phyloP scores from a whole-genome alignment of 2,113 vertebrate species.

The Ia io region DNA sequence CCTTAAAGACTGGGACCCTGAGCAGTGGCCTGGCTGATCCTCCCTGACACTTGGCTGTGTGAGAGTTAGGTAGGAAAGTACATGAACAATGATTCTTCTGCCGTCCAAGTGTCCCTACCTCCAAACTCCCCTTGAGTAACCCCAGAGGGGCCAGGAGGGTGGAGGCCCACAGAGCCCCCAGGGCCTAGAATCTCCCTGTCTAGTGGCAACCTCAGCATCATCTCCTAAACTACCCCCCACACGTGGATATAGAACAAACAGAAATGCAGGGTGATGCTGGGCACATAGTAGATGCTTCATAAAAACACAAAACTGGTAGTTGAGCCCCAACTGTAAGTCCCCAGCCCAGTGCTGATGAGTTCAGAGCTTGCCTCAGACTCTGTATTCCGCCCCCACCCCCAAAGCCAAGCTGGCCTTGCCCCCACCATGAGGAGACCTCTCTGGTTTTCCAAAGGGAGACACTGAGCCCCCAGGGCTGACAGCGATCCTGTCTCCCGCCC shows the following conservation, averaged over 20 bases:
- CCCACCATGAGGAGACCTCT: neutral
- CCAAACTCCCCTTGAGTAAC: neutral
- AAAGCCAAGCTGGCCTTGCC: neutral
- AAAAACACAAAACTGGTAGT: neutral
- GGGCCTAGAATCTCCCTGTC: neutral
- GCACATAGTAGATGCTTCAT: conserved; percentile 22
- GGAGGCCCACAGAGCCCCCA: neutral
- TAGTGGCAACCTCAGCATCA: neutral
- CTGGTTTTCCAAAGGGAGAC: conserved; percentile 43
- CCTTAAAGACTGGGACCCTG: neutral
- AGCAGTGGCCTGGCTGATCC: neutral
- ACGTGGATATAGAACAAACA: neutral
- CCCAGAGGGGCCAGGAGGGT: too few relatives aligned
- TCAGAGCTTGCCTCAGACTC: neutral
- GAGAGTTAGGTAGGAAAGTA: neutral
- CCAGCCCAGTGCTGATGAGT: neutral
- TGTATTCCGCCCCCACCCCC: neutral
- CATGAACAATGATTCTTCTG: neutral
- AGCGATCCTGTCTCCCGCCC: conserved; percentile 57
- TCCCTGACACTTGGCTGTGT: neutral
- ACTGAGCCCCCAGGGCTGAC: neutral
- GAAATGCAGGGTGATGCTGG: neutral
- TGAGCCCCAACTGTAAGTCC: neutral
- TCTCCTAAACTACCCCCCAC: neutral
- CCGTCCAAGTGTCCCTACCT: too few relatives aligned